Percentiles rank a stretch among this genome's conserved stretches.
Conservation (phyloP, 2,113 vertebrate genomes). For the Carassius carassius region DNA sequence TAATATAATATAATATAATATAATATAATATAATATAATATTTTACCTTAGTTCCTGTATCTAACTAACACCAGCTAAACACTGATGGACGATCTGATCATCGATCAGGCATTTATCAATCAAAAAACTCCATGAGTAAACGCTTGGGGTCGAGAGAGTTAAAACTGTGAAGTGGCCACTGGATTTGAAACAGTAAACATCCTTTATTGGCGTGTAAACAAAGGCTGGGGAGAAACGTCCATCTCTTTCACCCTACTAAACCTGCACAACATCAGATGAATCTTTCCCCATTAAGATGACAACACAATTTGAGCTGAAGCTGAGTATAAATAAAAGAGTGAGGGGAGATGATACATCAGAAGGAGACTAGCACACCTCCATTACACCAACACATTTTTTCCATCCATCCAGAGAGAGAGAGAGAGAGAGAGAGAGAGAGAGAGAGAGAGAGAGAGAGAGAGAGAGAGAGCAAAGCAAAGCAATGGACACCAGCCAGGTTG, state of each 20-base stretch:
- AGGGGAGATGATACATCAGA: conserved; percentile 82
- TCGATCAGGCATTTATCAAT: conserved; percentile 47
- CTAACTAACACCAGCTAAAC: neutral
- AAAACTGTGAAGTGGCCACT: neutral
- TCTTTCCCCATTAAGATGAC: conserved; percentile 79
- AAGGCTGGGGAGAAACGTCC: conserved; percentile 71
- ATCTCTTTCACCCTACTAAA: conserved; percentile 75
- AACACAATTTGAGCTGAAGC: conserved; percentile 80
- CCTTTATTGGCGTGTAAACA: conserved; percentile 64
- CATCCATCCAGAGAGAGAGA: conserved; percentile 77
- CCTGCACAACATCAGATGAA: conserved; percentile 78
- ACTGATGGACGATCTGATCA: neutral
- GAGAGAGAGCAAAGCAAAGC: conserved; percentile 49
- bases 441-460: conserved; percentile 64
- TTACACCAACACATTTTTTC: conserved; percentile 80
- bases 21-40: neutral
- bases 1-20: neutral
- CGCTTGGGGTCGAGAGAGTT: neutral
- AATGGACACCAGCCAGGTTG: conserved; percentile 65
- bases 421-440: conserved; percentile 12
- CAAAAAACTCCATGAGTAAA: neutral
- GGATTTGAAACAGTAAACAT: conserved; percentile 61
- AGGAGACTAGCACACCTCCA: conserved; percentile 74
- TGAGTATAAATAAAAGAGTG: conserved; percentile 83
- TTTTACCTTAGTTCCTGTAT: neutral